These are phyloP conservation scores for Poeciliopsis turrubarensis DNA, from an alignment of 2,113 vertebrate genomes.

Conservation along the genomic window DNA sequence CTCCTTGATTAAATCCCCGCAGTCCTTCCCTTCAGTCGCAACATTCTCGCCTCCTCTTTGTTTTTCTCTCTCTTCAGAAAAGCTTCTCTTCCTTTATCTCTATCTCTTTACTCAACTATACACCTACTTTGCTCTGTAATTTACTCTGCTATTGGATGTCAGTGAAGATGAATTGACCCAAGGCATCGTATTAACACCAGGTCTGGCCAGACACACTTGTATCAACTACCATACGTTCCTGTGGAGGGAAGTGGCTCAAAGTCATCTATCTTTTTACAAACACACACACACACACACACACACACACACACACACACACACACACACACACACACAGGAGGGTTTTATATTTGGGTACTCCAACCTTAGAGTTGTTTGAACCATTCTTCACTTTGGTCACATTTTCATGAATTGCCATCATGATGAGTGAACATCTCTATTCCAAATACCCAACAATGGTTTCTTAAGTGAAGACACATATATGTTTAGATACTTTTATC, in stretches of 20 bases:
- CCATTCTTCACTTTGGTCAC: neutral
- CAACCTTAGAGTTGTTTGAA: conserved; percentile 7
- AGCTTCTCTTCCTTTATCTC: neutral
- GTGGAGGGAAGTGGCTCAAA: conserved; percentile 36
- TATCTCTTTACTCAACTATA: conserved; percentile 6
- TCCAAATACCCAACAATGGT: neutral
- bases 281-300: neutral
- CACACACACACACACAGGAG: neutral
- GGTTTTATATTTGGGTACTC: conserved; percentile 8
- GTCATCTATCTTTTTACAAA: conserved; percentile 43
- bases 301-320: neutral
- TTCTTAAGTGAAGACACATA: neutral
- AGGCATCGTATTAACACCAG: conserved; percentile 53
- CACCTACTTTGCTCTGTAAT: conserved; percentile 49
- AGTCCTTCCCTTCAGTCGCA: conserved; percentile 20
- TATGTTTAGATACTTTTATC: neutral
- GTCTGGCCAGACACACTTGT: conserved; percentile 48
- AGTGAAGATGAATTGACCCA: conserved; percentile 62
- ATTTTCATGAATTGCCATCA: conserved; percentile 6
- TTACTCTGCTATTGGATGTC: conserved; percentile 67
- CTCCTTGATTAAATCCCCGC: conserved; percentile 50
- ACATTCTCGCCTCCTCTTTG: neutral
- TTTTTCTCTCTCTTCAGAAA: neutral
- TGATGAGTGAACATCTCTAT: neutral
- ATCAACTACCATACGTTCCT: conserved; percentile 42